These are phyloP conservation scores for Cryptus armator DNA, from an alignment of 2,888 invertebrate genomes.

Conservation along the genomic window DNA sequence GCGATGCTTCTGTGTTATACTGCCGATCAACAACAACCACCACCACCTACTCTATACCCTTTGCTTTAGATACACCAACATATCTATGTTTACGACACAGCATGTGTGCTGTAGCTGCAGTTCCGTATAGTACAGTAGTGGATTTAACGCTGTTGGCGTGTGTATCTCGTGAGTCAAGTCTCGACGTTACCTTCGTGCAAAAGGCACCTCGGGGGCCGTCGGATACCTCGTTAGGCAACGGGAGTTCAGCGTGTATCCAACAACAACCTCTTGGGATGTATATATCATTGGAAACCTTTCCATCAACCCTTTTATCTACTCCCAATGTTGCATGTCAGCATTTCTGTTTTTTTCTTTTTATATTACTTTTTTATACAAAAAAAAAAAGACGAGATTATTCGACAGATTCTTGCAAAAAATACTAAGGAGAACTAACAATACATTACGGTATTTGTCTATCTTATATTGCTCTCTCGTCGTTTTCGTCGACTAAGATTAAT, in stretches of 20 bases:
- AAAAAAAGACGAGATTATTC: conserved; percentile 21
- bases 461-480: background rate
- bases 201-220: conserved; percentile 63
- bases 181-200: conserved; percentile 57
- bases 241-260: conserved; percentile 60
- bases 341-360: background rate
- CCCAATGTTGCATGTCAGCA: background rate
- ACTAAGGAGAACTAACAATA: background rate
- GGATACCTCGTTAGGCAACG: conserved; percentile 67
- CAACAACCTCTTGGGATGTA: conserved; percentile 31
- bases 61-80: background rate
- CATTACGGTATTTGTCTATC: background rate
- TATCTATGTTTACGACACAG: conserved; percentile 37
- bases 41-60: background rate
- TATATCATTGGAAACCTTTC: conserved; percentile 28
- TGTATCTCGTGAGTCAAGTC: conserved; percentile 29
- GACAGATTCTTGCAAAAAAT: background rate
- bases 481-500: background rate
- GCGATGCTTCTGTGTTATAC: conserved; percentile 34
- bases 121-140: background rate
- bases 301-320: conserved; percentile 1
- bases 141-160: conserved; percentile 23
- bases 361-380: background rate
- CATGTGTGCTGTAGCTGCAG: conserved; percentile 17
- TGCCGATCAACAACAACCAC: conserved; percentile 12